phyloP scores from a whole-genome alignment of 2,113 vertebrate species.

The Psittacus erithacus region DNA sequence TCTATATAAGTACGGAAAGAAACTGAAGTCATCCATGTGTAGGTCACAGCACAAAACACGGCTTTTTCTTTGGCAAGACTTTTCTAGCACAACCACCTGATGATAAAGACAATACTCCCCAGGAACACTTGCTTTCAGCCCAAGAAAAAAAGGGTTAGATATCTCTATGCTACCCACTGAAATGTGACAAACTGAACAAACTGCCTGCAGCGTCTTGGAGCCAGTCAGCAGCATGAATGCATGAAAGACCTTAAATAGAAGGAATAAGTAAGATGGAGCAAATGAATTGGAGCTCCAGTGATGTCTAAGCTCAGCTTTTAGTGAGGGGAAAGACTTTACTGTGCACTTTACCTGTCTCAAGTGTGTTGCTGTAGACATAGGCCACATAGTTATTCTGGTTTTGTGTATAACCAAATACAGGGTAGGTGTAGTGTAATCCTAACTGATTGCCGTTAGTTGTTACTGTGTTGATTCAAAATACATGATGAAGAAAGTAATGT shows the following conservation, averaged over 20 bases:
- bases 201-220: neutral
- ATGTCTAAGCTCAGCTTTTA: neutral
- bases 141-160: neutral
- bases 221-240: neutral
- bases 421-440: neutral
- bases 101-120: neutral
- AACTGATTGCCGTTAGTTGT: neutral
- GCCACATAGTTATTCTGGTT: neutral
- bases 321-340: neutral
- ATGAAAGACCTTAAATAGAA: neutral
- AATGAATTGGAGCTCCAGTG: neutral
- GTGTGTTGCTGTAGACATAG: neutral
- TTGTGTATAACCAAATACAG: neutral
- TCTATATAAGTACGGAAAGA: neutral
- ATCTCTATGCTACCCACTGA: neutral
- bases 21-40: rapidly evolving
- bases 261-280: neutral
- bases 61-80: neutral
- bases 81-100: neutral
- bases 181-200: neutral
- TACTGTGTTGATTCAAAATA: neutral
- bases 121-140: neutral
- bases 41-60: neutral
- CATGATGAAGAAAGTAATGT: neutral
- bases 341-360: neutral